Base-by-base conservation (phyloP, 1,140 invertebrate species). In the Piezodorus guildinii region DNA sequence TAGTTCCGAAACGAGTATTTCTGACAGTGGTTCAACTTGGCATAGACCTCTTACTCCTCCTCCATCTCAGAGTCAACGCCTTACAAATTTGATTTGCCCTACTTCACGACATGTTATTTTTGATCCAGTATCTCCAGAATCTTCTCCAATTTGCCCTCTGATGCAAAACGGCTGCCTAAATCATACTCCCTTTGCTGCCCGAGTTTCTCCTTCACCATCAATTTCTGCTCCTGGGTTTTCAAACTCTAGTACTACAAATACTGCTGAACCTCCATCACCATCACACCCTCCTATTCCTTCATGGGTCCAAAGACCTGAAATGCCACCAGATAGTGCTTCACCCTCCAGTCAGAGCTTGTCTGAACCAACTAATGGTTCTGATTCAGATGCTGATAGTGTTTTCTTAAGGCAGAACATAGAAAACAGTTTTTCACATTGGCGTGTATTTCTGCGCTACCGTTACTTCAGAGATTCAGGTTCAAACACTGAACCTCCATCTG, bases 1-100 rank as follows among this genome's bases (percentile, higher is more conserved):
- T 54, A 51, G 62, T 27, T 51, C 46, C n/a, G 62, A 62, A 30
- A 62, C 27, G 45, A 60, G 25, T 51, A 62, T 25, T 34, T 43
- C 60, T 17, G 52, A 62, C 45, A 46, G 60, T 54, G 17, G 39
- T 34, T 43, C 39, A 51, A 60, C 58, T 12, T 56, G 15, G 54
- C 34, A 60, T 44, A 52, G 27, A 62, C 51, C 54, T 59, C 63
- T 34, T 43, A 45, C 27, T 27, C 63, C 23, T 27, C 62, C 49
- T 49, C 63, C 60, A 46, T 56, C 52, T 23, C 52, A 56, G 15
- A 56, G 52, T n/a, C 52, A 56, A 14, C 17, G 52, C 6, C 15
- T 56, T 3, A 56, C 52, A 6, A 56, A 56, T 25, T 23, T 56
- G 15, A 56, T 23, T 25, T 56, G 52, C 17, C 52, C 52, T 23